Base-by-base conservation (phyloP, 2,888 invertebrate genomes). In the Amblyjoppa fuscipennis region DNA sequence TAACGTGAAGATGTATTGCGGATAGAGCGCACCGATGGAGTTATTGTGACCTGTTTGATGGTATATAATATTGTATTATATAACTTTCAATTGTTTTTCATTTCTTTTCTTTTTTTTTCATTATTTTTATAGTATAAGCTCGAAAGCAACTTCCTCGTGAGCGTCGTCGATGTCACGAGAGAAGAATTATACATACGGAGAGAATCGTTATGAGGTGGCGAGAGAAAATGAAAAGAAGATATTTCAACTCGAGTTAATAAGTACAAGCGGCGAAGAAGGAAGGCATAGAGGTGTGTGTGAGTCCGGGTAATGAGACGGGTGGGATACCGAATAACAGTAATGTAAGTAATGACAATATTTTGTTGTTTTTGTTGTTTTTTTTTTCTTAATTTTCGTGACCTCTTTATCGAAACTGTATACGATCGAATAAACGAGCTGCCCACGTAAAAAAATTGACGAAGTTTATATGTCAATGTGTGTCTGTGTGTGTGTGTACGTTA, bases 391-490 rank as follows among this genome's bases (percentile, higher is more conserved):
- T 28, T 89, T 89, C 88, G 87, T 90, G 89, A 88, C 88, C 64
- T 70, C 75, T 31, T 79, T 41, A 59, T 56, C 38, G n/a, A 64
- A 56, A 78, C 73, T 64, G 56, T 71, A 74, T 45, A 49, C 25
- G 66, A 74, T 70, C 51, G 41, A 70, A 66, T 71, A 11, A 78
- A 89, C 89, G 91, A 91, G 88, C 88, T 90, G 91, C 91, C 90
- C 89, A 91, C 89, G 91, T 92, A 91, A 91, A 91, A 92, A 92
- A 92, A 91, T 91, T 91, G 90, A 92, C 91, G 89, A 91, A 91
- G 89, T 91, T 88, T 89, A 85, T 88, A 87, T 91, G 28, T 83
- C 11, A 38, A 41, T 77, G 71, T 74, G 66, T 77, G n/a, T 83
- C 4, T 28, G 34, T 76, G 71, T 70, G 66, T 77, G n/a, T 66